Conservation (phyloP, 1,140 invertebrate genomes). For the Drosophila quadrilineata region DNA sequence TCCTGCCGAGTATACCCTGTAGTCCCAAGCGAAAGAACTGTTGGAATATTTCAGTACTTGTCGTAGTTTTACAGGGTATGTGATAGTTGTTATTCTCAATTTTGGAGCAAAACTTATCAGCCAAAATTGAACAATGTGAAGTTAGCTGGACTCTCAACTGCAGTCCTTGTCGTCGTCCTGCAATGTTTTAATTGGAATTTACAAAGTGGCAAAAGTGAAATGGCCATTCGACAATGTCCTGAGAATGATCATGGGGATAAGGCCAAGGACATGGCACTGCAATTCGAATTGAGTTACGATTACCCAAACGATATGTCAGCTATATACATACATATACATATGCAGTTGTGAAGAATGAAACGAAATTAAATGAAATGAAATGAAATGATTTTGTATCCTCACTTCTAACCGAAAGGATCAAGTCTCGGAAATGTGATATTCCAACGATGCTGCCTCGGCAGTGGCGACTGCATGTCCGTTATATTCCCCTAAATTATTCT, state of each 20-base stretch:
- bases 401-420: too few species aligned
- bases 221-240: slow-evolving; percentile 12
- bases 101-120: neutral
- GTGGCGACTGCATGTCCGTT: too few species aligned
- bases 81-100: neutral
- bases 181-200: slow-evolving; percentile 32
- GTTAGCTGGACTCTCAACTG: neutral
- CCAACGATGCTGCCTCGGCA: too few species aligned
- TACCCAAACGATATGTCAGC: slow-evolving; percentile 1
- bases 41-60: neutral
- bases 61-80: neutral
- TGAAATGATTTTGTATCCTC: too few species aligned
- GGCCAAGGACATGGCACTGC: too few species aligned
- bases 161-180: slow-evolving; percentile 1
- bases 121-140: slow-evolving; percentile 13
- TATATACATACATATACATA: neutral
- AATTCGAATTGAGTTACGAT: neutral
- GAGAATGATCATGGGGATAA: too few species aligned
- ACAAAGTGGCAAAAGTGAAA: slow-evolving; percentile 23
- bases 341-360: too few species aligned
- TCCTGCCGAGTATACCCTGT: too few species aligned
- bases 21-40: neutral
- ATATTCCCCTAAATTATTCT: too few species aligned
- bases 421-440: too few species aligned
- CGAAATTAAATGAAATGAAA: too few species aligned